Percentiles rank a stretch among this genome's conserved stretches.
These are phyloP conservation scores for Lepeophtheirus salmonis DNA, from an alignment of 1,140 invertebrate genomes.

Conservation along the genomic window DNA sequence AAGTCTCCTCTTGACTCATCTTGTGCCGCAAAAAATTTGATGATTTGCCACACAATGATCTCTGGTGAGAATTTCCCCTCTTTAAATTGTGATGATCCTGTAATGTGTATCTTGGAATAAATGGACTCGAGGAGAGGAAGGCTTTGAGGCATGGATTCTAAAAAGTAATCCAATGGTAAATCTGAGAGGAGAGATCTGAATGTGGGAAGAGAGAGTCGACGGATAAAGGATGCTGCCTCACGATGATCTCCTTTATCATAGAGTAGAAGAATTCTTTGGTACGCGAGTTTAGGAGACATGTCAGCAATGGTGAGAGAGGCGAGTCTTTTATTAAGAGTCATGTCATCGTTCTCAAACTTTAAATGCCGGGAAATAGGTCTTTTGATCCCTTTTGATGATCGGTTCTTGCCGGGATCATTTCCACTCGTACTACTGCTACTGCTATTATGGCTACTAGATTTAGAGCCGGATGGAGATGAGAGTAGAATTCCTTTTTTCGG, in stretches of 20 bases:
- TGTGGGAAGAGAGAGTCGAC: slow-evolving; percentile 48
- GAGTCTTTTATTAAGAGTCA: background rate
- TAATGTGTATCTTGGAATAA: slow-evolving; percentile 45
- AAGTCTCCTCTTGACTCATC: slow-evolving; percentile 31
- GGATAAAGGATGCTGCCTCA: slow-evolving; percentile 54
- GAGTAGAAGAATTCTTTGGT: slow-evolving; percentile 45
- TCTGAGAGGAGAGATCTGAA: slow-evolving; percentile 46
- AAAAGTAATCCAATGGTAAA: slow-evolving; percentile 61
- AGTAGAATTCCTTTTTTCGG: background rate
- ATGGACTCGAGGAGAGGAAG: slow-evolving; percentile 64
- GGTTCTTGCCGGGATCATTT: background rate
- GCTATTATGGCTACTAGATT: too few relatives aligned
- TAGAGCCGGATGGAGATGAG: background rate
- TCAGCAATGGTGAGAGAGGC: slow-evolving; percentile 35
- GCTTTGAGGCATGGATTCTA: slow-evolving; percentile 66
- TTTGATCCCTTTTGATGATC: background rate
- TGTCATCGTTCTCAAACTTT: background rate
- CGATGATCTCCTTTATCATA: slow-evolving; percentile 56
- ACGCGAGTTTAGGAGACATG: slow-evolving; percentile 48
- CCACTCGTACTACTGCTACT: too few relatives aligned
- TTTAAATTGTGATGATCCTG: slow-evolving; percentile 25
- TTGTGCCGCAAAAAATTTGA: slow-evolving; percentile 50
- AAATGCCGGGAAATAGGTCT: background rate
- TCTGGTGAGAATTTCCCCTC: slow-evolving; percentile 33
- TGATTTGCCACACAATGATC: slow-evolving; percentile 53